Evolutionary conservation across 2,888 invertebrate genomes (phyloP), one percentile per base, ranked within the genome.

Genomic region (Neoaliturus tenellus): DNA sequence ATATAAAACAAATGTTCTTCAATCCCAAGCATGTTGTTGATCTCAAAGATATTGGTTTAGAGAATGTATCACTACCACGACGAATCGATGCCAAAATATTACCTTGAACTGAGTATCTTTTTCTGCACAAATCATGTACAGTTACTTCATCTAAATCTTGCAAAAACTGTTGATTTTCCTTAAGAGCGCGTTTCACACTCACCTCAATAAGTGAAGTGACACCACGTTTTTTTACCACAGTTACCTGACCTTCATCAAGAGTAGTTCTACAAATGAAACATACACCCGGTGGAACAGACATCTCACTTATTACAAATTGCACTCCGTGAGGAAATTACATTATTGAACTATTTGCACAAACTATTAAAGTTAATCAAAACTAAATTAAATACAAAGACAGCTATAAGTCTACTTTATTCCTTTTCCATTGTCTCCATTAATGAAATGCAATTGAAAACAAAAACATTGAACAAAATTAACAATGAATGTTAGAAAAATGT

Each of bases 11-110:
- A 23, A 67, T 67, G 33, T 67, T 33, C 67, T 33, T 33, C 67
- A 33, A 67, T 67, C 28, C 28, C 69, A 33, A 35, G 33, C 1
- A 10, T 20, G 0, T 14, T 33, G 31, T 33, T 28, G 23, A 67
- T 31, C 73, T 23, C 10, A 75, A 82, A 25, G 75, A 78, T 23
- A 48, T 78, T 31, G 82, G 10, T 80, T 73, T 4, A 78, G 82
- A 75, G 69, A 73, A 1, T 6, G 80, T 35, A 78, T 82, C 33
- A 23, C 48, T 75, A 41, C 71, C 75, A 80, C 75, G 82, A 44
- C 75, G 75, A 78, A 78, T 44, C 17, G 82, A 33, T 44, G 75
- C 82, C 23, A 25, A 51, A 83, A 82, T 58, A 83, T 83, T 83
- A 58, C 82, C 41, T 78, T 80, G 48, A 35, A 78, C 82, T 25